A percentile compares a stretch with the other conserved stretches of the same genome.
Evolutionary conservation across 2,797 vertebrate genomes (phyloP).

Genomic region (Odontamblyopus rebecca): DNA sequence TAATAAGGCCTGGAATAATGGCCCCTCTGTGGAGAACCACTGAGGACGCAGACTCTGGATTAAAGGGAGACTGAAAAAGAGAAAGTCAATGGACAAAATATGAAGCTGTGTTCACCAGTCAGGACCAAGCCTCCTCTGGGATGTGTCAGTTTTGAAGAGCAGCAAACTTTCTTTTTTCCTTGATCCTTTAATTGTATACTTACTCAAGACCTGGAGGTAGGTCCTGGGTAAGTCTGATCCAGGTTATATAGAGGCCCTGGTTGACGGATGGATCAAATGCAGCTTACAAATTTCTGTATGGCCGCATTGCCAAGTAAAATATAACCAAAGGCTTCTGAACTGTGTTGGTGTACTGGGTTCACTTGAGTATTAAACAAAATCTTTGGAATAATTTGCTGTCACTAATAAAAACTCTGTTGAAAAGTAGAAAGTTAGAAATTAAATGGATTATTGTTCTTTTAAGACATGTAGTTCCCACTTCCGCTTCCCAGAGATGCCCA

Average conservation of each 20-base stretch:
- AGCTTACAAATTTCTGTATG: background rate
- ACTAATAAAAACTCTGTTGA: too few relatives aligned
- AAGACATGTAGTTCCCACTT: background rate
- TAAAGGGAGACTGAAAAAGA: slow-evolving; percentile 83
- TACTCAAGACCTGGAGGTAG: too few relatives aligned
- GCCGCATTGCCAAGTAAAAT: background rate
- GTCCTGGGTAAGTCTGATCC: background rate
- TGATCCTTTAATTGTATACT: background rate
- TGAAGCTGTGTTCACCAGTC: slow-evolving; percentile 78
- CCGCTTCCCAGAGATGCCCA: background rate
- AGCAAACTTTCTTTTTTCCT: background rate
- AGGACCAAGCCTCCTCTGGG: slow-evolving; percentile 54
- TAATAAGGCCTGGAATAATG: slow-evolving; percentile 82
- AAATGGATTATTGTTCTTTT: background rate
- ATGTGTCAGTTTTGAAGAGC: slow-evolving; percentile 14
- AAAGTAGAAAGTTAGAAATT: too few relatives aligned
- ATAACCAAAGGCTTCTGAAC: background rate
- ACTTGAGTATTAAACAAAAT: too few relatives aligned
- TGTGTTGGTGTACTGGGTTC: background rate
- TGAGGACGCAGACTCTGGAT: slow-evolving; percentile 81
- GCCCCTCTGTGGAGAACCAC: slow-evolving; percentile 82
- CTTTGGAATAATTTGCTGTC: background rate
- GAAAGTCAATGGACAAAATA: slow-evolving; percentile 86
- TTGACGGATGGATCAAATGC: background rate
- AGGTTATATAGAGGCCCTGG: background rate